Evolutionary conservation across 2,888 invertebrate genomes (phyloP).

Genomic region (Auanema freiburgensis): DNA sequence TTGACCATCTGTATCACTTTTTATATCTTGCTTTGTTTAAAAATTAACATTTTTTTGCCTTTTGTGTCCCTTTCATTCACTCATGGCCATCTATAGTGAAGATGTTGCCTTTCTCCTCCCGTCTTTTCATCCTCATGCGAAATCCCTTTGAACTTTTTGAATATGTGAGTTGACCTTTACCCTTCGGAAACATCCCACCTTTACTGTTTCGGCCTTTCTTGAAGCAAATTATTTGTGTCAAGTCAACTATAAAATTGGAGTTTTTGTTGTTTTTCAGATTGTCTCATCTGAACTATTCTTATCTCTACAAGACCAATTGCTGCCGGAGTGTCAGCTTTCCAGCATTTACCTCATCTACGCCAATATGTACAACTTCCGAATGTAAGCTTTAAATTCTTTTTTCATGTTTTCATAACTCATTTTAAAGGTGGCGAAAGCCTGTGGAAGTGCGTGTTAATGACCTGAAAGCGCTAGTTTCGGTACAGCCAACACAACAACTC

Average conservation of each 20-base stretch:
- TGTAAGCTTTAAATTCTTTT: slow-evolving; percentile 26
- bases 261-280: slow-evolving; percentile 23
- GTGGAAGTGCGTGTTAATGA: slow-evolving; percentile 27
- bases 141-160: too few species aligned
- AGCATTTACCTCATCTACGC: slow-evolving; percentile 32
- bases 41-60: too few species aligned
- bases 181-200: not conserved
- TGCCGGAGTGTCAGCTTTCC: slow-evolving; percentile 23
- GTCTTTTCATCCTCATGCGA: slow-evolving; percentile 9
- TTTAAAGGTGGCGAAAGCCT: slow-evolving; percentile 43
- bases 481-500: not conserved
- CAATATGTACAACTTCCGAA: slow-evolving; percentile 39
- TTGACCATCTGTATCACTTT: not conserved
- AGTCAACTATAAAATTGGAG: not conserved
- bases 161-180: too few species aligned
- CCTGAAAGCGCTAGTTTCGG: slow-evolving; percentile 15
- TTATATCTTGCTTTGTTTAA: too few species aligned
- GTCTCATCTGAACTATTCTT: slow-evolving; percentile 29
- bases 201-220: slow-evolving; percentile 4
- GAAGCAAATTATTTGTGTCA: not conserved
- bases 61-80: not conserved
- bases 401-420: not conserved
- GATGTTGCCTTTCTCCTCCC: not conserved
- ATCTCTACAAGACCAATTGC: slow-evolving; percentile 16
- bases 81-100: not conserved